These are phyloP conservation scores for Hippolais icterina DNA, from an alignment of 2,113 vertebrate genomes.

Conservation along the genomic window DNA sequence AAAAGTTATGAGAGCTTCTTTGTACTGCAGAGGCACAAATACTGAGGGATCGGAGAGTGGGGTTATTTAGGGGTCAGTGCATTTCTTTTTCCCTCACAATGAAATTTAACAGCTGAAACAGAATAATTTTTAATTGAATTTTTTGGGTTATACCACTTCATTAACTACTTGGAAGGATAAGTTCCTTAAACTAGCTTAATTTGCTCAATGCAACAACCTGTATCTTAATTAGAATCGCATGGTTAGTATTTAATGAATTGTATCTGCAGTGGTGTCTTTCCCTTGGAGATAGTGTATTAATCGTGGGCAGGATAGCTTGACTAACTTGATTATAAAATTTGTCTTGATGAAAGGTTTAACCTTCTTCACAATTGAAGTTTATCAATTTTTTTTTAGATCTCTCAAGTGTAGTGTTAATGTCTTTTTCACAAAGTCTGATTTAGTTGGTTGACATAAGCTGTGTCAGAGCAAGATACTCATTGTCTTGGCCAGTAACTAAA, in stretches of 20 bases:
- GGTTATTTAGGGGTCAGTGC: neutral
- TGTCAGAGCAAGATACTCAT: neutral
- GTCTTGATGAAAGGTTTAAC: neutral
- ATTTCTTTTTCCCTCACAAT: constrained; percentile 6
- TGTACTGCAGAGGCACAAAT: neutral
- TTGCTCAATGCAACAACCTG: neutral
- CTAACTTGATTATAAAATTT: neutral
- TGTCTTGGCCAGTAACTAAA: neutral
- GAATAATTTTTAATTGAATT: neutral
- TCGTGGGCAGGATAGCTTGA: neutral
- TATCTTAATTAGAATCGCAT: neutral
- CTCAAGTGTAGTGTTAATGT: neutral
- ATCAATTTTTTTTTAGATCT: neutral
- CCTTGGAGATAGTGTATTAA: neutral
- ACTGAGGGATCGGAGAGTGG: neutral
- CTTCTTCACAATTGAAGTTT: neutral
- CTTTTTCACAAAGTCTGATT: neutral
- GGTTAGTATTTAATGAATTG: neutral
- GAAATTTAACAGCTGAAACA: neutral
- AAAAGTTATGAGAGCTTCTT: neutral
- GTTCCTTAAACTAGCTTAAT: neutral
- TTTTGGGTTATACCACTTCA: neutral
- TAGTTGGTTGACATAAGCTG: neutral
- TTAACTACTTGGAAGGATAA: neutral
- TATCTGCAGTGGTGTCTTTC: neutral